phyloP scores from a whole-genome alignment of 2,797 vertebrate species.

The Rhinatrema bivittatum region DNA sequence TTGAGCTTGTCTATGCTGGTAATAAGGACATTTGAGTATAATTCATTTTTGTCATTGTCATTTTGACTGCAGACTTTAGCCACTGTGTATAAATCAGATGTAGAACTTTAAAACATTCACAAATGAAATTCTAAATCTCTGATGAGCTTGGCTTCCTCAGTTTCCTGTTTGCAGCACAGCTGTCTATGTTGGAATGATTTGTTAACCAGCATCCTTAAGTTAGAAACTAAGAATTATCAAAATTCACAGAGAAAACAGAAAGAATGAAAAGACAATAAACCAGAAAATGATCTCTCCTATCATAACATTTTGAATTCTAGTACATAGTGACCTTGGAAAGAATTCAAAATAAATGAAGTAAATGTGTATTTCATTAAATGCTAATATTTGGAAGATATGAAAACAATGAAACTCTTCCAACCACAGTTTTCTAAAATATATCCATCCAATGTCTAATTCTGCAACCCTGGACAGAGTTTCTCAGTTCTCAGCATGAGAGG shows the following conservation, averaged over 20 bases:
- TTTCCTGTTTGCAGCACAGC: conserved; percentile 62
- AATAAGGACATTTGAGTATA: conserved; percentile 9
- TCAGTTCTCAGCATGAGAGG: too few species aligned
- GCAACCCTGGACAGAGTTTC: background rate
- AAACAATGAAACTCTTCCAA: conserved; percentile 53
- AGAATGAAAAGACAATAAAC: conserved; percentile 89
- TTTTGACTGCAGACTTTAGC: conserved; percentile 18
- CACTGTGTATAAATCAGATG: conserved; percentile 27
- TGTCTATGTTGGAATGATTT: conserved; percentile 53
- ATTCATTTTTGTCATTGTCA: conserved; percentile 15
- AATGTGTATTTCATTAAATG: conserved; percentile 95
- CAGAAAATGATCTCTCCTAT: conserved; percentile 77
- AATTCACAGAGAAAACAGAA: conserved; percentile 65
- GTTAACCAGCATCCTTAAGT: conserved; percentile 56
- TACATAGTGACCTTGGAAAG: conserved; percentile 74
- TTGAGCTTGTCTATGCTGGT: too few species aligned
- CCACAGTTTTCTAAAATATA: conserved; percentile 16
- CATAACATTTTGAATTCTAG: conserved; percentile 70
- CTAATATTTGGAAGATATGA: conserved; percentile 77
- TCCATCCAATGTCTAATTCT: rapidly evolving
- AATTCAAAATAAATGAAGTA: conserved; percentile 75
- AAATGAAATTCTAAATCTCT: conserved; percentile 53
- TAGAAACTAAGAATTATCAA: conserved; percentile 59
- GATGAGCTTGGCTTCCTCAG: conserved; percentile 63
- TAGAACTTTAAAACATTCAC: conserved; percentile 47